Evolutionary conservation across 2,113 vertebrate genomes (phyloP).

Genomic region (Larimichthys polyactis): DNA sequence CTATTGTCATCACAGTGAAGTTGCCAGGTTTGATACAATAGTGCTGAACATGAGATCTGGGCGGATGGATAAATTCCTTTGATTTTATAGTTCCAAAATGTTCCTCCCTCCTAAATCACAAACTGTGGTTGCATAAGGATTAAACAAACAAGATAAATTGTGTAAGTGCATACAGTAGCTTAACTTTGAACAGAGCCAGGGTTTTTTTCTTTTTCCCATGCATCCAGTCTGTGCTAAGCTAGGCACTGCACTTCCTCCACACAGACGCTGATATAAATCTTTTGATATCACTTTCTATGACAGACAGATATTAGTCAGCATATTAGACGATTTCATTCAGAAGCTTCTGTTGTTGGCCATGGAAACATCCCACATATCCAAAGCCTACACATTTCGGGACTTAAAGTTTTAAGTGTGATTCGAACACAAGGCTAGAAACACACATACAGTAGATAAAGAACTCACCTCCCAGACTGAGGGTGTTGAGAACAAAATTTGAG

Average conservation of each 20-base stretch:
- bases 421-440: not conserved
- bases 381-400: not conserved
- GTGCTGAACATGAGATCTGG: not conserved
- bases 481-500: conserved; percentile 94
- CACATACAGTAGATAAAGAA: not conserved
- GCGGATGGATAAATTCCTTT: not conserved
- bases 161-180: too few species aligned
- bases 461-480: conserved; percentile 93
- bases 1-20: not conserved
- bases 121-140: too few species aligned
- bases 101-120: not conserved
- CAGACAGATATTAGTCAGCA: not conserved
- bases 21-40: too few species aligned
- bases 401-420: not conserved
- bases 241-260: too few species aligned
- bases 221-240: too few species aligned
- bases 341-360: not conserved
- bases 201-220: too few species aligned
- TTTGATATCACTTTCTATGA: too few species aligned
- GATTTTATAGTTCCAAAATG: not conserved
- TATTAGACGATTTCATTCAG: not conserved
- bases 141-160: too few species aligned
- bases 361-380: not conserved
- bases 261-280: too few species aligned
- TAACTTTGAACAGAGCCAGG: too few species aligned